A percentile compares a stretch with the other conserved stretches of the same genome.
These are phyloP conservation scores for Eilema sororculum DNA, from an alignment of 2,888 invertebrate species.

Conservation along the genomic window DNA sequence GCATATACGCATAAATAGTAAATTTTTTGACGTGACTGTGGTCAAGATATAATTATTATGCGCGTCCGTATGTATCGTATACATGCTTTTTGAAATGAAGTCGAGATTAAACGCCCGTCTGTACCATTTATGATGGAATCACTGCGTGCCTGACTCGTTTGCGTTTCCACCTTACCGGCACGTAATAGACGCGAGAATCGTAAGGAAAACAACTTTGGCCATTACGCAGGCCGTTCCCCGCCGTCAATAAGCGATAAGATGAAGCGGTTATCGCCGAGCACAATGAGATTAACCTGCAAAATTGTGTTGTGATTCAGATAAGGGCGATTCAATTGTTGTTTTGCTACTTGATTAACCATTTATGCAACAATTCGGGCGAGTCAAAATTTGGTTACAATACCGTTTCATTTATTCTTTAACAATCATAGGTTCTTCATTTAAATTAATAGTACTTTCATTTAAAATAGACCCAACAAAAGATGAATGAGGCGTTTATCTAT, in stretches of 20 bases:
- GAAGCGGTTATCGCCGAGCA: constrained; percentile 25
- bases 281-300: not conserved
- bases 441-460: too few species aligned
- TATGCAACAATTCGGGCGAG: not conserved
- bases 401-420: not conserved
- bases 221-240: constrained; percentile 57
- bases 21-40: too few species aligned
- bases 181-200: constrained; percentile 62
- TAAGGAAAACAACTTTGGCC: constrained; percentile 68
- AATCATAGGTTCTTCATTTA: too few species aligned
- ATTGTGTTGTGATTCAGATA: not conserved
- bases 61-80: too few species aligned
- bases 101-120: constrained; percentile 36
- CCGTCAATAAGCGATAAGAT: constrained; percentile 27
- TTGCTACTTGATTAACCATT: not conserved
- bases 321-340: not conserved
- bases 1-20: too few species aligned
- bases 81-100: too few species aligned
- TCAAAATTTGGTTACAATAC: not conserved
- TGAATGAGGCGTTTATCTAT: too few species aligned
- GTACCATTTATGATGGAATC: constrained; percentile 27
- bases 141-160: constrained; percentile 51
- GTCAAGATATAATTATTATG: too few species aligned
- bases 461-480: too few species aligned
- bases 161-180: constrained; percentile 58